Conservation (phyloP, 2,797 vertebrate genomes). For the Phrynocephalus forsythii region DNA sequence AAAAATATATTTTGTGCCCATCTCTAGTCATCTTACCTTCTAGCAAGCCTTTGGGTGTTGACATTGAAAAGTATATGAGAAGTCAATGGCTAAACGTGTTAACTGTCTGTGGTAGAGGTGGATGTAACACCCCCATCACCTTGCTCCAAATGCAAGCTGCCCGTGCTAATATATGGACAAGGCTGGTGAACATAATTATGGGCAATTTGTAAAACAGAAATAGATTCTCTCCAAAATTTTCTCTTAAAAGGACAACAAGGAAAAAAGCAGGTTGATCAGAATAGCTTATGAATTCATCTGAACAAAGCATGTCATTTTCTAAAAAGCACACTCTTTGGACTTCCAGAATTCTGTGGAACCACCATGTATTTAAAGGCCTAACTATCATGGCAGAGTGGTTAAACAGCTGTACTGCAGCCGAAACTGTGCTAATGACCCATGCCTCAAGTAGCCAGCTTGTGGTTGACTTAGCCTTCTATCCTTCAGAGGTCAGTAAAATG, state of each 20-base stretch:
- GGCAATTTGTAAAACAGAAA: not conserved
- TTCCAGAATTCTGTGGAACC: not conserved
- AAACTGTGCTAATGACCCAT: too few relatives aligned
- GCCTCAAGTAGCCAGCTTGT: too few relatives aligned
- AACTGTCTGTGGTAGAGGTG: too few relatives aligned
- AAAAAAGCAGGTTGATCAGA: not conserved
- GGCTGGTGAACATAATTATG: not conserved
- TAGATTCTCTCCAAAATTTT: not conserved
- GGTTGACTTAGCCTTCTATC: too few relatives aligned
- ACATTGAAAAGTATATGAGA: not conserved
- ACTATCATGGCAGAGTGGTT: too few relatives aligned
- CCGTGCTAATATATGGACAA: not conserved
- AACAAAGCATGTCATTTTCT: not conserved
- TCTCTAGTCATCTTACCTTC: too few relatives aligned
- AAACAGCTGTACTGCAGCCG: too few relatives aligned
- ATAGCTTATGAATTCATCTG: not conserved
- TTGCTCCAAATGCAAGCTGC: too few relatives aligned
- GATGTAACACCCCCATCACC: too few relatives aligned
- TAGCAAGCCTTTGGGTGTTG: too few relatives aligned
- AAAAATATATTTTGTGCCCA: too few relatives aligned
- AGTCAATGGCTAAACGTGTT: not conserved
- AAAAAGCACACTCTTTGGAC: not conserved
- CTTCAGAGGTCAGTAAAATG: too few relatives aligned
- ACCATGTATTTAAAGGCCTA: not conserved
- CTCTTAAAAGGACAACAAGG: not conserved